Evolutionary conservation across 2,113 vertebrate species (phyloP).

Genomic region (Anarhynchus alexandrinus): DNA sequence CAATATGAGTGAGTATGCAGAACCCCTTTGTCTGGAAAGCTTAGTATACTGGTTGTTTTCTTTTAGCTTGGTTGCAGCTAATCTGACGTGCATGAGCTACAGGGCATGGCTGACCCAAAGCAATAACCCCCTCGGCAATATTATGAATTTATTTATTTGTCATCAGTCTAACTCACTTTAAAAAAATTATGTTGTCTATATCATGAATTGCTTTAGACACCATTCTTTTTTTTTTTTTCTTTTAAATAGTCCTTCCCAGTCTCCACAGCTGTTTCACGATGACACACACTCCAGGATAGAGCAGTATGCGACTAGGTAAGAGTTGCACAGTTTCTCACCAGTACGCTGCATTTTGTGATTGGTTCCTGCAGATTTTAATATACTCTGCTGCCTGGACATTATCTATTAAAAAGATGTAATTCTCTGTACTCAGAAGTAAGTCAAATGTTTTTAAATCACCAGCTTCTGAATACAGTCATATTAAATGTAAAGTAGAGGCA

Average conservation of each 20-base stretch:
- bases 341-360: not conserved
- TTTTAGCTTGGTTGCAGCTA: not conserved
- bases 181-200: not conserved
- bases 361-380: not conserved
- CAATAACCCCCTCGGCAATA: not conserved
- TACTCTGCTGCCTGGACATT: not conserved
- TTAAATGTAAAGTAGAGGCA: not conserved
- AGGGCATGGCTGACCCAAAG: not conserved
- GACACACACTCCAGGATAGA: constrained; percentile 98
- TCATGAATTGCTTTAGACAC: not conserved
- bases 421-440: not conserved
- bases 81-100: not conserved
- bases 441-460: not conserved
- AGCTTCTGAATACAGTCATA: not conserved
- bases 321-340: not conserved
- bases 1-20: constrained; percentile 96
- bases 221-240: not conserved
- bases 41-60: not conserved
- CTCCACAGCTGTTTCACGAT: constrained; percentile 92
- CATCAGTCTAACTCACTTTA: constrained; percentile 28
- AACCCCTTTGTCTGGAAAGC: not conserved
- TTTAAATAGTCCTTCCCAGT: constrained; percentile 84
- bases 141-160: not conserved
- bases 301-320: constrained; percentile 93
- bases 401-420: not conserved